Conservation (phyloP, 2,797 vertebrate genomes). For the Coregonus sp. region DNA sequence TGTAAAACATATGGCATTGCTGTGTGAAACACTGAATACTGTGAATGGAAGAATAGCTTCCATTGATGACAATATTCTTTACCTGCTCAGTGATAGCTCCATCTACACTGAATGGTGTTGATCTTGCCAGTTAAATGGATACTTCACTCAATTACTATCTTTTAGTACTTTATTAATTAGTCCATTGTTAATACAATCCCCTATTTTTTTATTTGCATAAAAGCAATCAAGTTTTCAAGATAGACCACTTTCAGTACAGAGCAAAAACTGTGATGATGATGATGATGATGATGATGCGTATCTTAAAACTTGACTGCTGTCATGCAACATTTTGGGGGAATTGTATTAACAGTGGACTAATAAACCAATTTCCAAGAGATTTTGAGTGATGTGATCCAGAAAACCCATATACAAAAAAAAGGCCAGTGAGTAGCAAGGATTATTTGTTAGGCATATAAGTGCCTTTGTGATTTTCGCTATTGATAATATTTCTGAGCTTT, state of each 20-base stretch:
- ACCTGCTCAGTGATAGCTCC: not conserved
- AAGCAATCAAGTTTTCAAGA: too few species aligned
- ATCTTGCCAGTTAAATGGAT: not conserved
- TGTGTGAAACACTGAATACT: not conserved
- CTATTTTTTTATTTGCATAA: too few species aligned
- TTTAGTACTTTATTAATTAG: too few species aligned
- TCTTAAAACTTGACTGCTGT: too few species aligned
- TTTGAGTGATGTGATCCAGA: too few species aligned
- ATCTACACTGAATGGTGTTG: not conserved
- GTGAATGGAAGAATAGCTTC: not conserved
- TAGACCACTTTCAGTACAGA: not conserved
- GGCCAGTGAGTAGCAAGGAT: not conserved
- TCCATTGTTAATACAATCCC: too few species aligned
- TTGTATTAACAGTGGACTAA: too few species aligned
- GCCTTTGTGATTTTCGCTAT: not conserved
- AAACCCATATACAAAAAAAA: not conserved
- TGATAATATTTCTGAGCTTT: not conserved
- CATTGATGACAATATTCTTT: not conserved
- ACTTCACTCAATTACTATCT: not conserved
- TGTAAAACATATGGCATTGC: not conserved
- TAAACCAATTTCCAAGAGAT: too few species aligned
- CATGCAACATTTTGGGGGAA: too few species aligned
- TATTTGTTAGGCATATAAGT: not conserved
- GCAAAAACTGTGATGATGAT: too few species aligned
- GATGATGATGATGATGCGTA: too few species aligned